Conservation (phyloP, 37 sponge, comb jelly and placozoan species). For the Chondrilla cf. caribensis region DNA sequence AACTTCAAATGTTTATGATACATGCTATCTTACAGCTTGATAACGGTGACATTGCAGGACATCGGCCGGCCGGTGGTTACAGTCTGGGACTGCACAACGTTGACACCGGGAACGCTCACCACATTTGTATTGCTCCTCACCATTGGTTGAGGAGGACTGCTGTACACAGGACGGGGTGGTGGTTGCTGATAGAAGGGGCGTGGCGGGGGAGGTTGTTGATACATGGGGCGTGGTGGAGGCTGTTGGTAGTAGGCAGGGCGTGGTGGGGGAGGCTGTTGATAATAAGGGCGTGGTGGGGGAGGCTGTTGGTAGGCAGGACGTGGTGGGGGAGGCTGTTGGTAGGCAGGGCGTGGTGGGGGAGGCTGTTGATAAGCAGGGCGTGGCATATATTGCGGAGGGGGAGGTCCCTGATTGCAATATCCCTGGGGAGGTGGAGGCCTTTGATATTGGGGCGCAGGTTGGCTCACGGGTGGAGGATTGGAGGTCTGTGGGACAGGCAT, state of each 20-base stretch:
- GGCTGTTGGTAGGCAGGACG: background rate
- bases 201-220: constrained; percentile 6
- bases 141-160: background rate
- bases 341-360: background rate
- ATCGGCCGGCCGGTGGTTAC: no score
- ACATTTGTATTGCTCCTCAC: background rate
- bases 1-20: no score
- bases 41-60: no score
- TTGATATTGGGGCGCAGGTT: background rate
- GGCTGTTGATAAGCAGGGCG: background rate
- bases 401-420: no score
- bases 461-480: background rate
- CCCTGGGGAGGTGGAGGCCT: background rate
- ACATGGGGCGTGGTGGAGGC: background rate
- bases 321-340: constrained; percentile 4
- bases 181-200: background rate
- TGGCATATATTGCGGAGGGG: background rate
- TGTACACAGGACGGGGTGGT: background rate
- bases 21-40: no score
- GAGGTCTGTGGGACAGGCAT: background rate
- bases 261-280: background rate
- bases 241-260: background rate
- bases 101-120: background rate
- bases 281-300: background rate
- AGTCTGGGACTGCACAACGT: background rate